Evolutionary conservation across 2,888 invertebrate species (phyloP).

Genomic region (Cetonia aurata): DNA sequence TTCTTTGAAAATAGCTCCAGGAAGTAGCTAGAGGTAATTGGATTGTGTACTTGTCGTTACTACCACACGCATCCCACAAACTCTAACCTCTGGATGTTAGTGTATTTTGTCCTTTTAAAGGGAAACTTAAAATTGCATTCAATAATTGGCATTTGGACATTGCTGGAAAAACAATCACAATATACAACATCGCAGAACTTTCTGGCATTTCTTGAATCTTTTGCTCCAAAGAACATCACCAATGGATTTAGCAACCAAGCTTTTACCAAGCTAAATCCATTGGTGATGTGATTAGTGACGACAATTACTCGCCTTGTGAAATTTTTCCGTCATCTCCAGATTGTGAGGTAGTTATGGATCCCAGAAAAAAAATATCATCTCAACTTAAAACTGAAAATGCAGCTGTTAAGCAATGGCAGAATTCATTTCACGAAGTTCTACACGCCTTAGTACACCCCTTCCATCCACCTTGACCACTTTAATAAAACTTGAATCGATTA

Average conservation of each 20-base stretch:
- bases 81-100: constrained; percentile 26
- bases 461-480: neutral
- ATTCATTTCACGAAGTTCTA: neutral
- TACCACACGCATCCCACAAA: too few relatives aligned
- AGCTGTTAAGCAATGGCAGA: neutral
- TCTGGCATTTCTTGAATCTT: too few relatives aligned
- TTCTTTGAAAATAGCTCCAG: too few relatives aligned
- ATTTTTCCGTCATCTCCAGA: neutral
- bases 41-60: too few relatives aligned
- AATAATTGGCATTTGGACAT: constrained; percentile 43
- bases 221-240: too few relatives aligned
- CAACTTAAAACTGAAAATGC: neutral
- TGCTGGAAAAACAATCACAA: constrained; percentile 36
- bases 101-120: constrained; percentile 44
- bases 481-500: too few relatives aligned
- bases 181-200: constrained; percentile 35
- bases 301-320: constrained; percentile 12
- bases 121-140: constrained; percentile 42
- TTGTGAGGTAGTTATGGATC: neutral
- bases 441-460: neutral
- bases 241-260: too few relatives aligned
- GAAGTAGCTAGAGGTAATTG: too few relatives aligned
- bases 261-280: neutral
- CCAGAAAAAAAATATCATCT: too few relatives aligned
- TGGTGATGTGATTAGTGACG: constrained; percentile 40